phyloP scores from a whole-genome alignment of 64 coral and sea anemone genomes.

The Pocillopora verrucosa region DNA sequence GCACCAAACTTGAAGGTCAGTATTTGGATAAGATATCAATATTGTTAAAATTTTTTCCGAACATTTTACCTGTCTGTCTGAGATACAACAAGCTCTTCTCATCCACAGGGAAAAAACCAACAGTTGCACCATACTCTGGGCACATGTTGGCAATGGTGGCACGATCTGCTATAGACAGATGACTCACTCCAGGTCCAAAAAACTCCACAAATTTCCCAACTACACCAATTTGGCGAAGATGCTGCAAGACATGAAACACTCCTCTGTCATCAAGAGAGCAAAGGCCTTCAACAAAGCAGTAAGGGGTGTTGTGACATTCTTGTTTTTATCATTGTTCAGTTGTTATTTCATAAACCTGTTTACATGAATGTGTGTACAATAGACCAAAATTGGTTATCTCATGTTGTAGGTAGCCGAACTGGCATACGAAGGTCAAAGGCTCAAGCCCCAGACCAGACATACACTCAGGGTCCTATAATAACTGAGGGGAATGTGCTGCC shows the following conservation, averaged over 20 bases:
- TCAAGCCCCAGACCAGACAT: background rate
- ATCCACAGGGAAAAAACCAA: constrained; percentile 95
- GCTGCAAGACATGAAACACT: constrained; percentile 7
- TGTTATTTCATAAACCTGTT: too few species aligned
- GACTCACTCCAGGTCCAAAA: constrained; percentile 91
- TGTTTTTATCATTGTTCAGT: too few species aligned
- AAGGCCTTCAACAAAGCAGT: too few species aligned
- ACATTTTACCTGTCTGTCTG: constrained; percentile 77
- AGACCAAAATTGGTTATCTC: too few species aligned
- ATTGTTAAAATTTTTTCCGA: background rate
- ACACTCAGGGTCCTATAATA: background rate
- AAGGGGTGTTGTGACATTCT: too few species aligned
- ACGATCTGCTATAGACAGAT: constrained; percentile 94
- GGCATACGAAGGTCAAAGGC: background rate
- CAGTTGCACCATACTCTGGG: constrained; percentile 96
- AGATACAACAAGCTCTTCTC: constrained; percentile 89
- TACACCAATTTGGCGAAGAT: constrained; percentile 89
- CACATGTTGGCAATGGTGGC: constrained; percentile 99
- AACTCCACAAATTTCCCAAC: constrained; percentile 99
- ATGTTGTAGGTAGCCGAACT: too few species aligned
- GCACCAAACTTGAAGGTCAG: too few species aligned
- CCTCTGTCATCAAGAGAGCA: background rate
- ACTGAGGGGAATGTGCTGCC: too few species aligned
- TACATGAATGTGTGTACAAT: too few species aligned
- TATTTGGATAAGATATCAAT: background rate